Conservation (phyloP, 2,888 invertebrate genomes). For the Tipula unca region DNA sequence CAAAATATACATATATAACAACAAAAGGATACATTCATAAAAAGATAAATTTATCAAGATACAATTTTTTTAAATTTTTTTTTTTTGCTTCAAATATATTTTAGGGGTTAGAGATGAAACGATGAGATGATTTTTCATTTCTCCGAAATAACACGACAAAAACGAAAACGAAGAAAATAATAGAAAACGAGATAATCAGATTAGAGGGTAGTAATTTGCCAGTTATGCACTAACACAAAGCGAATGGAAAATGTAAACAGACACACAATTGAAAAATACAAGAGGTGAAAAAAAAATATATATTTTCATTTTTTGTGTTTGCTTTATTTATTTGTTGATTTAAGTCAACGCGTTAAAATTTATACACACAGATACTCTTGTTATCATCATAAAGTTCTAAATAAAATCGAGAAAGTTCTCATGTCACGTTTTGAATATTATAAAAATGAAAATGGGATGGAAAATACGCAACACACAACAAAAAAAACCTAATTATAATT, state of each 20-base stretch:
- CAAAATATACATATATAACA: not conserved
- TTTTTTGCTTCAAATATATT: not conserved
- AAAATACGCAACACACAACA: not conserved
- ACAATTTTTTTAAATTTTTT: not conserved
- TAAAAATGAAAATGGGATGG: not conserved
- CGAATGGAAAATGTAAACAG: not conserved
- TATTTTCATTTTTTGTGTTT: not conserved
- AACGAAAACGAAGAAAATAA: not conserved
- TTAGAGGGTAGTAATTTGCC: not conserved
- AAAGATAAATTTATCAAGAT: constrained; percentile 8
- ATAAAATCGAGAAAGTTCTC: not conserved
- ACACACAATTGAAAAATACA: not conserved
- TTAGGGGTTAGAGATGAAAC: constrained; percentile 8
- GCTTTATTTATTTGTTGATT: constrained; percentile 2
- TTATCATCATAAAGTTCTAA: not conserved
- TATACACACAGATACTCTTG: not conserved
- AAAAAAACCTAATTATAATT: not conserved
- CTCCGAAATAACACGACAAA: not conserved
- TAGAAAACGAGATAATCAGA: constrained; percentile 8
- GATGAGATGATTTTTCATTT: not conserved
- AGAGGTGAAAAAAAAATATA: not conserved
- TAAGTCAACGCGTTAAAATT: constrained; percentile 2
- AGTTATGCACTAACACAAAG: not conserved
- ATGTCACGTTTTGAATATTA: not conserved
- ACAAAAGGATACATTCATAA: not conserved